Conservation (phyloP, 2,888 invertebrate species). For the Ommatoiulus sabulosus region DNA sequence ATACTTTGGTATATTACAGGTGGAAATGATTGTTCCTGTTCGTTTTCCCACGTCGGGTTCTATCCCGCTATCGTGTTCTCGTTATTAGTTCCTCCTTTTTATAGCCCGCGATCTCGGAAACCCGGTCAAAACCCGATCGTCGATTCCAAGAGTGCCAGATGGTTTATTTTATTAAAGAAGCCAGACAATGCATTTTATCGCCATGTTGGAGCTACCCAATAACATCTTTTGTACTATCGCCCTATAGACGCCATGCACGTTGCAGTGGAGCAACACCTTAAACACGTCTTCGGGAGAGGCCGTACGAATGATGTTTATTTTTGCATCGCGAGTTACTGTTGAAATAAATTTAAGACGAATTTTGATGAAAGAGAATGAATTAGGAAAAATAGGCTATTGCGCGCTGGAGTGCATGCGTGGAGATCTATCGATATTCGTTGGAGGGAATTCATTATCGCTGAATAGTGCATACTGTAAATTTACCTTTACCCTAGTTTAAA, state of each 20-base stretch:
- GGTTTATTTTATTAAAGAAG: slow-evolving; percentile 36
- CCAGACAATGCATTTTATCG: slow-evolving; percentile 5
- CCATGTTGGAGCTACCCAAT: not conserved
- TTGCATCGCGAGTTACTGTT: not conserved
- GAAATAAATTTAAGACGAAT: not conserved
- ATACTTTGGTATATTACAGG: too few relatives aligned
- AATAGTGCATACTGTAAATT: not conserved
- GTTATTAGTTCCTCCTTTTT: not conserved
- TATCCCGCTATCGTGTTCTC: too few relatives aligned
- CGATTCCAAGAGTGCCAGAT: slow-evolving; percentile 8
- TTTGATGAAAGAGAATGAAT: not conserved
- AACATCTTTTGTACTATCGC: not conserved
- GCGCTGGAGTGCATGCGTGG: not conserved
- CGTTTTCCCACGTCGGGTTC: not conserved
- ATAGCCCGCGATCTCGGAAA: not conserved
- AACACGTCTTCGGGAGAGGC: not conserved
- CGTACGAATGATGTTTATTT: not conserved
- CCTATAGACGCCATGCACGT: not conserved
- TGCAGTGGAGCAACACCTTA: not conserved
- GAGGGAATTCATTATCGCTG: not conserved
- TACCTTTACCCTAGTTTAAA: not conserved
- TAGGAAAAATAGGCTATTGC: not conserved
- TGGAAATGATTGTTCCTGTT: not conserved
- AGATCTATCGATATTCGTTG: not conserved
- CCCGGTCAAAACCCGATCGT: not conserved